Evolutionary conservation across 2,113 vertebrate genomes (phyloP), one percentile per base, ranked within the genome.

Genomic region (Mugil cephalus): DNA sequence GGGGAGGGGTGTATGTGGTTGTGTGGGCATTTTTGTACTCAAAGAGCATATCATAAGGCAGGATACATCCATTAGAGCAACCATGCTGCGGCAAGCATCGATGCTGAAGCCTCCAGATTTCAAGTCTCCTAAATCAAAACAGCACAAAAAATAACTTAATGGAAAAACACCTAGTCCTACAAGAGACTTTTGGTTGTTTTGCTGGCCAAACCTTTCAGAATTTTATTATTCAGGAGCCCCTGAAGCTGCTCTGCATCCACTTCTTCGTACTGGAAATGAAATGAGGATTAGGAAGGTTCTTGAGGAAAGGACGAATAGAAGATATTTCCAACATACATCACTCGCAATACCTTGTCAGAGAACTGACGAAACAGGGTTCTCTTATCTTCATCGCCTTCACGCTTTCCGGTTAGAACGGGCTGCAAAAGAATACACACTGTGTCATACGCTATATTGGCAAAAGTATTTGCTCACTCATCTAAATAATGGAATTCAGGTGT

Each of bases 41-140:
- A 45, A n/a, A 11, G 14, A 15, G 14, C 15, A 45, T 21, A 19
- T 1, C 8, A 5, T 5, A 30, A 3, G 56, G 13, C 2, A 79
- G 91, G 93, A 94, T 94, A 93, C 93, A 43, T 94, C 93, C 92
- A 94, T 94, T 63, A 94, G 55, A 9, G 93, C 92, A 3, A 94
- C 82, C 74, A 95, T 87, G 61, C 93, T 92, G 70, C 88, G 89
- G 50, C 93, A 95, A 52, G 89, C 86, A n/a, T 95, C 93, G 10
- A 91, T 54, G 17, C 67, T 89, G 81, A 95, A 94, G 10, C 89
- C 90, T 55, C 71, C 89, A 24, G 65, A 74, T 58, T 83, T 87
- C 19, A 83, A 39, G 19, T 81, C 70, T 39, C 74, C 92, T 93
- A 46, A 15, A 63, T 30, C 24, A 2, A 30, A 30, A 30, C 5